Evolutionary conservation across 2,888 invertebrate species (phyloP), one percentile per base, ranked within the genome.

Genomic region (Watsonalla cultraria): DNA sequence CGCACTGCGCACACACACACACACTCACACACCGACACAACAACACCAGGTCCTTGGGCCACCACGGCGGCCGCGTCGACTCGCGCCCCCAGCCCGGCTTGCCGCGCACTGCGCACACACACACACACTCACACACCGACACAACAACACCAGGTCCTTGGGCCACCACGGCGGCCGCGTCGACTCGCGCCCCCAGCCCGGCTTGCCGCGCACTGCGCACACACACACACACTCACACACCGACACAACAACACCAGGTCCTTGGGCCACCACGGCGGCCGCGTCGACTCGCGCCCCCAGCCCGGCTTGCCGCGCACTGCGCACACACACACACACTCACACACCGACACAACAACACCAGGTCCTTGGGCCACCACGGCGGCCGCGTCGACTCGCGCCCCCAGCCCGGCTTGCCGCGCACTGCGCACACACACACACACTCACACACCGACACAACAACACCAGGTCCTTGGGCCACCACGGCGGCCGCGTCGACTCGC

Each of bases 381-480:
- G 99, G 99, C 64, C 98, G 93, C 55, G 98, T 98, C 14, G 98
- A 97, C 79, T 97, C 97, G 71, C 98, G 94, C 5, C 99, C 99
- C 99, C 99, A 99, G 46, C 98, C 98, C 47, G 98, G 98, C 85
- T 99, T 99, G 61, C 98, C 98, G 66, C 98, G 92, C 48, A 94
- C 93, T 89, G 55, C 9, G 9, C 47, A 52, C 7, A 47, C 24
- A 47, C 45, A 35, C 24, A 45, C 47, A 46, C 46, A 39, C 15
- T 13, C 37, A 14, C 33, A 45, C 15, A 42, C n/a, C 47, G 37
- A 37, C 37, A 37, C 37, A 37, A 7, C 7, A 7, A 99, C 6
- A 98, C 98, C 72, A 99, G 92, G 88, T 98, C 98, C 84, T 96
- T 96, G 33, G 99, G 99, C 99, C 99, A 99, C 98, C 99, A 99